Evolutionary conservation across 2,797 vertebrate species (phyloP).

Genomic region (Craterocephalus amniculus): DNA sequence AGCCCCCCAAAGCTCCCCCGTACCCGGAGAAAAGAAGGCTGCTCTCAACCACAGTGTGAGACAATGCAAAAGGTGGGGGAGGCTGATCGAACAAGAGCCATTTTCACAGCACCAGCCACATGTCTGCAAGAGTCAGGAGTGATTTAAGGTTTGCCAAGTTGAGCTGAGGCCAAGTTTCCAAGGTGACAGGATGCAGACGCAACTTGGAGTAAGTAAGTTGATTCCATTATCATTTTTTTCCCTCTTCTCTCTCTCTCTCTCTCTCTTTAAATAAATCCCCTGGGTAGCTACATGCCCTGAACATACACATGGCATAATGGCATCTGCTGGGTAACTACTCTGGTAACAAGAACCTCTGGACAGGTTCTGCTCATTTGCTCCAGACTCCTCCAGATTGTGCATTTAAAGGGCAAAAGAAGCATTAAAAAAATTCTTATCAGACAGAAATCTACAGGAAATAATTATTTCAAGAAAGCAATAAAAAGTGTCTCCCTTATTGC

Average conservation of each 20-base stretch:
- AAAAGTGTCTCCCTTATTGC: constrained; percentile 40
- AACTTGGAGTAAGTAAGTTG: constrained; percentile 76
- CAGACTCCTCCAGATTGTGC: constrained; percentile 36
- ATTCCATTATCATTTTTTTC: constrained; percentile 30
- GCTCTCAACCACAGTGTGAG: constrained; percentile 85
- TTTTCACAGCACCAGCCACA: constrained; percentile 56
- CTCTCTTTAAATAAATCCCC: constrained; percentile 35
- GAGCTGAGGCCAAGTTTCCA: constrained; percentile 73
- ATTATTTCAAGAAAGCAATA: constrained; percentile 47
- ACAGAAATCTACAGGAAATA: constrained; percentile 49
- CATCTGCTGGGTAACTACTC: constrained; percentile 65
- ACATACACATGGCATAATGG: constrained; percentile 49
- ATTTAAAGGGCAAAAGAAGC: constrained; percentile 48
- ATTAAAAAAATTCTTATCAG: too few species aligned
- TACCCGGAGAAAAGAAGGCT: constrained; percentile 81
- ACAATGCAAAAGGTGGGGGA: constrained; percentile 57
- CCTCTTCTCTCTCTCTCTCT: background rate
- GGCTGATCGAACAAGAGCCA: constrained; percentile 58
- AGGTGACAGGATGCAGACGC: constrained; percentile 64
- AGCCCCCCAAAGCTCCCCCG: constrained; percentile 76
- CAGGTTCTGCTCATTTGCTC: constrained; percentile 70
- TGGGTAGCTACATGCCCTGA: constrained; percentile 29
- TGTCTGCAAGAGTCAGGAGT: constrained; percentile 51
- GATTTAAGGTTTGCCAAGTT: constrained; percentile 67
- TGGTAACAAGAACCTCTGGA: constrained; percentile 68